phyloP scores from a whole-genome alignment of 1,140 invertebrate species.

The Saxidomus purpurata region DNA sequence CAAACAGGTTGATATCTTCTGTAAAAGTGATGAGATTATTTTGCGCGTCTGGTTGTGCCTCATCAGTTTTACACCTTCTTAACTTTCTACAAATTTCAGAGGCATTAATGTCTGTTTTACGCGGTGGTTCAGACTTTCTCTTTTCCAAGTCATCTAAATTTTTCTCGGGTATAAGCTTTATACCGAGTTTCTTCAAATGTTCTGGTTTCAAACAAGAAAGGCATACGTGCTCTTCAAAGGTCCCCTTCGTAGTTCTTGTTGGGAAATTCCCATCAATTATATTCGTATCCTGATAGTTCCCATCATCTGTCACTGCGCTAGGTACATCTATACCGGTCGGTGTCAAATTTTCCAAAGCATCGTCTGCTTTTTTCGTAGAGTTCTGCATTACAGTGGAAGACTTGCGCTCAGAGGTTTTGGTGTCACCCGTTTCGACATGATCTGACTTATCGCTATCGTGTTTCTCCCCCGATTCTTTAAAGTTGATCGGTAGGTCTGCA shows the following conservation, averaged over 20 bases:
- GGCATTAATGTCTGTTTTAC: background rate
- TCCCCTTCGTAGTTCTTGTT: background rate
- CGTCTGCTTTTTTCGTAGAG: background rate
- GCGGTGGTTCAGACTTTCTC: background rate
- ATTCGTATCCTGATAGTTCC: constrained; percentile 17
- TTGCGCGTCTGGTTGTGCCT: background rate
- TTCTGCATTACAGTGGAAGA: background rate
- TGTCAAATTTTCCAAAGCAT: background rate
- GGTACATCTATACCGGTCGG: background rate
- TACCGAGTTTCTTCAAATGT: constrained; percentile 17
- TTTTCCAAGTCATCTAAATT: background rate
- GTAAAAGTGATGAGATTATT: background rate
- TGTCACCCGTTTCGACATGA: background rate
- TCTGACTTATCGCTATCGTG: background rate
- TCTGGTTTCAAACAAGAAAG: constrained; percentile 20
- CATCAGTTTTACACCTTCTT: background rate
- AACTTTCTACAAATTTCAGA: background rate
- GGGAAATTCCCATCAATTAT: background rate
- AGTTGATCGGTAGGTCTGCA: background rate
- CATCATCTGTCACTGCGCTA: background rate
- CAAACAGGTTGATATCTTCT: background rate
- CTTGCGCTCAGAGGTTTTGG: background rate
- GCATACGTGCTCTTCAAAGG: background rate
- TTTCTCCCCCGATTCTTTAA: background rate
- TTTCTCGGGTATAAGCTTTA: background rate